These are phyloP conservation scores for Ferdinandea cuprea DNA, from an alignment of 2,888 invertebrate species.

Conservation along the genomic window DNA sequence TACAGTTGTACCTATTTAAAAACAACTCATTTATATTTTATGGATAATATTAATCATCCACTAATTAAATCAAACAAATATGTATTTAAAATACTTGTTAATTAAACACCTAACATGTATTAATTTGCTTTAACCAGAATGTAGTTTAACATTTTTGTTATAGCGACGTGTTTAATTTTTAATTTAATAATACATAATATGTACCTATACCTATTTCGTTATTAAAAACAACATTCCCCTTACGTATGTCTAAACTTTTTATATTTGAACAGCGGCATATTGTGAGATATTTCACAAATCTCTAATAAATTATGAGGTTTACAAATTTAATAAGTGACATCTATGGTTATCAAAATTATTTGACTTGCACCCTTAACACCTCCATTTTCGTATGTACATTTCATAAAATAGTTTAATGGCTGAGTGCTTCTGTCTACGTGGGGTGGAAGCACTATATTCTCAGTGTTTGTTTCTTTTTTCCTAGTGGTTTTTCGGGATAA, in stretches of 20 bases:
- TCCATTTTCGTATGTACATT: constrained; percentile 40
- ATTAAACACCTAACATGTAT: too few relatives aligned
- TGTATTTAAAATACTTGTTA: too few relatives aligned
- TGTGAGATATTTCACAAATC: constrained; percentile 41
- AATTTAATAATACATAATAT: too few relatives aligned
- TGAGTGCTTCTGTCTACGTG: constrained; percentile 50
- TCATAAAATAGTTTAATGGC: constrained; percentile 52
- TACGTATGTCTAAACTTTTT: background rate
- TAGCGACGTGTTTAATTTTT: too few relatives aligned
- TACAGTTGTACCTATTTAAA: too few relatives aligned
- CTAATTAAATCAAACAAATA: too few relatives aligned
- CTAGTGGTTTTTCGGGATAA: constrained; percentile 70
- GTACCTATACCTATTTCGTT: too few relatives aligned
- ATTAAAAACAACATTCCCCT: too few relatives aligned
- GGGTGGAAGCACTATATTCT: constrained; percentile 51
- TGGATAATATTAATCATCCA: too few relatives aligned
- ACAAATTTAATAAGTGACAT: constrained; percentile 63
- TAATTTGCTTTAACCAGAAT: too few relatives aligned
- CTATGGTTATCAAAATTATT: constrained; percentile 62
- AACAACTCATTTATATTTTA: too few relatives aligned
- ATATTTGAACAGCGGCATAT: constrained; percentile 19
- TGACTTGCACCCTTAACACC: constrained; percentile 58
- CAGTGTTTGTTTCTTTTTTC: constrained; percentile 65
- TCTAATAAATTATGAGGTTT: constrained; percentile 57
- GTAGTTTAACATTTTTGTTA: too few relatives aligned